Base-by-base conservation (phyloP, 2,888 invertebrate species). In the Lomographa bimaculata region DNA sequence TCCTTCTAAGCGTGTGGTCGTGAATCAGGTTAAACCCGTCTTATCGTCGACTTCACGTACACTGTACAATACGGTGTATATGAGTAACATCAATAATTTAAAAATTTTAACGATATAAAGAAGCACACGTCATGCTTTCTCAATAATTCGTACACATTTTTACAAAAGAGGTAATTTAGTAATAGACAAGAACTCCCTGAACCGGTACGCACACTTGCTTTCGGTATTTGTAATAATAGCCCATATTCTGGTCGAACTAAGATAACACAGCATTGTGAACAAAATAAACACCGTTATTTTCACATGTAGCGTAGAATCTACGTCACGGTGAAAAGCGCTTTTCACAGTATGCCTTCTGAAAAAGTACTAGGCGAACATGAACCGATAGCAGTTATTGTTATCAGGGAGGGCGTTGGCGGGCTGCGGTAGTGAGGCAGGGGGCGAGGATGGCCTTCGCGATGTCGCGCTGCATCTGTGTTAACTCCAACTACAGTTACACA, bases 341-440 rank as follows among this genome's bases (percentile, higher is more conserved):
- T 79, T 71, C 73, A 72, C 70, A 39, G 53, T 56, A 64, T 57
- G 45, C 45, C 62, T 67, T 65, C 83, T 86, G 85, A 85, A 85
- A 84, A 74, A 71, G 77, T 85, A 86, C 86, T 72, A 86, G 86
- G 86, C 82, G 62, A 77, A 52, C 83, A 85, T 81, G 60, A 79
- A 50, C 59, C 56, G 62, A 62, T 62, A 71, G 76, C 57, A 70
- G 79, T 75, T 59, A 76, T 77, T 75, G 81, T 81, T 83, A 80
- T 81, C 84, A 79, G 62, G 64, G 59, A 58, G 57, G 68, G 54
- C 54, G 64, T 36, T 50, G 53, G 62, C 59, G 65, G 64, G 54
- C 58, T 28, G 54, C 37, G 44, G 54, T 24, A 53, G 44, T 16
- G 55, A 38, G 57, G 45, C 57, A 52, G 54, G 53, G 54, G 54